Evolutionary conservation across 2,888 invertebrate species (phyloP), one percentile per base, ranked within the genome.

Genomic region (Agrotis segetum): DNA sequence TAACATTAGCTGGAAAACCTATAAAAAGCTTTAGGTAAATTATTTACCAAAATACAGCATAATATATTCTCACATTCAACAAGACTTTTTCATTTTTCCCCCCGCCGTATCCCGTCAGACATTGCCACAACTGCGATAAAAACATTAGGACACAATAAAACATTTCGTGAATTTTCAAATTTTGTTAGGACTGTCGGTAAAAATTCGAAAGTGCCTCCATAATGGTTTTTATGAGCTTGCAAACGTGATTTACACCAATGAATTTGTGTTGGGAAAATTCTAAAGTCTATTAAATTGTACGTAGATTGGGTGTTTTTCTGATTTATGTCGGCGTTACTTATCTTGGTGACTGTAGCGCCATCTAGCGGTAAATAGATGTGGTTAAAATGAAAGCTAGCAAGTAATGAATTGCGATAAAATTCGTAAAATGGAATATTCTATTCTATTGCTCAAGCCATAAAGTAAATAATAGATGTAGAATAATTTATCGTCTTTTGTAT

Each of bases 11-110:
- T 34, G 47, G 65, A 29, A 73, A 68, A 67, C 55, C 55, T 74
- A 66, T 76, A 77, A 69, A 78, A 79, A 71, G 44, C 63, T 49
- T 62, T 71, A 66, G 40, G 59, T 61, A 74, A 77, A 79, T 77
- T 65, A 77, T 59, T 64, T 77, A 74, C 69, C 79, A 70, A 49
- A 64, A 71, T 47, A 82, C 74, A 70, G 17, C 55, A 64, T 24
- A 24, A 2, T 60, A 67, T 70, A 79, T 67, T 65, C 73, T 46
- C 53, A 63, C 64, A 24, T 67, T 80, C 60, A 87, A 94, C 93
- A 94, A 87, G 93, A 90, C 89, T 93, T 92, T 93, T 92, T 93
- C 92, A 94, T 94, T 94, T 85, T 85, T 85, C 84, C 81, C 82
- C 72, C 72, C 71, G 67, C 78, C 70, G 67, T 68, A 71, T 64